These are phyloP conservation scores for Onychomys arenicola DNA, from an alignment of 2,797 vertebrate genomes.

Conservation along the genomic window DNA sequence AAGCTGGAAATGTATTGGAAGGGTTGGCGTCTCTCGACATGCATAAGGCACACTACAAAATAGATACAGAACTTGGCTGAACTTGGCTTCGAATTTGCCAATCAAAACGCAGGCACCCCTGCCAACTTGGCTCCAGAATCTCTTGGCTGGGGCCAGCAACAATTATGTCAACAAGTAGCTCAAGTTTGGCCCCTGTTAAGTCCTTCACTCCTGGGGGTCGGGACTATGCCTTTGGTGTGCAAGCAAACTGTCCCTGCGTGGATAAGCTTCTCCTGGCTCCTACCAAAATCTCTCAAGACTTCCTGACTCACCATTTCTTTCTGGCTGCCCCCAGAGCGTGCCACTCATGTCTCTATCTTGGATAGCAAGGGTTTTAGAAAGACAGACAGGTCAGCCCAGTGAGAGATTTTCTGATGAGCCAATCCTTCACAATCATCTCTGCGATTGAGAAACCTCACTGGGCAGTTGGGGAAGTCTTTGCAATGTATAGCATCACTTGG, in stretches of 20 bases:
- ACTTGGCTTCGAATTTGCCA: slow-evolving; percentile 88
- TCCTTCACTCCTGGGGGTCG: slow-evolving; percentile 86
- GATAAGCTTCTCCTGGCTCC: slow-evolving; percentile 91
- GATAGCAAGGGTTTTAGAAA: slow-evolving; percentile 87
- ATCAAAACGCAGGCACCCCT: slow-evolving; percentile 84
- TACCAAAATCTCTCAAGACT: slow-evolving; percentile 95
- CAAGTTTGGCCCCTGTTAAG: slow-evolving; percentile 89
- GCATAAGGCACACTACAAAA: slow-evolving; percentile 84
- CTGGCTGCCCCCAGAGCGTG: slow-evolving; percentile 86
- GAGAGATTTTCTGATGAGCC: slow-evolving; percentile 86
- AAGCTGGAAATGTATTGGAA: slow-evolving; percentile 84
- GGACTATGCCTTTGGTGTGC: slow-evolving; percentile 73
- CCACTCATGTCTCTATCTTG: slow-evolving; percentile 88
- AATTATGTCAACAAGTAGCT: slow-evolving; percentile 94
- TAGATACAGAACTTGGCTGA: slow-evolving; percentile 90
- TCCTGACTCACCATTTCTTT: slow-evolving; percentile 92
- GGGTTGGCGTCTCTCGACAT: slow-evolving; percentile 83
- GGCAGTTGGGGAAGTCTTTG: neutral
- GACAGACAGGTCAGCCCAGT: slow-evolving; percentile 81
- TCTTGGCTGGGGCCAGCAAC: slow-evolving; percentile 84
- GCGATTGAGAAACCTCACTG: slow-evolving; percentile 20
- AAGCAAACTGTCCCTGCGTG: slow-evolving; percentile 86
- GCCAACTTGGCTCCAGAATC: slow-evolving; percentile 87
- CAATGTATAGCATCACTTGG: fast-evolving
- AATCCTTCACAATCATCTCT: slow-evolving; percentile 82